Percentiles rank a stretch among this genome's conserved stretches.
Evolutionary conservation across 1,140 invertebrate species (phyloP).

Genomic region (Drosophila saltans): DNA sequence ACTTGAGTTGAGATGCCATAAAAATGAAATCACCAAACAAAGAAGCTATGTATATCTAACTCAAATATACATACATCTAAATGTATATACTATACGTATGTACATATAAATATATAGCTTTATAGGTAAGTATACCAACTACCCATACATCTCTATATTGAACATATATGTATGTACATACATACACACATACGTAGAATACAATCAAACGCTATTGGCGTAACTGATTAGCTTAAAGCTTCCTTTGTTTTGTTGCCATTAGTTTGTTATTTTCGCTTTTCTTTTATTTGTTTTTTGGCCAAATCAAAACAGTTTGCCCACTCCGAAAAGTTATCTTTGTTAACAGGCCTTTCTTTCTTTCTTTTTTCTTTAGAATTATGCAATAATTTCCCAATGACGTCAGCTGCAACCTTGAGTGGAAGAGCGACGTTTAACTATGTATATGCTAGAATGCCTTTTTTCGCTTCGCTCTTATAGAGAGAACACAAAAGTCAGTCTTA

Average conservation of each 20-base stretch:
- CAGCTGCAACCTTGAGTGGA: constrained; percentile 17
- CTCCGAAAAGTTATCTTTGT: constrained; percentile 25
- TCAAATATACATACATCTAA: neutral
- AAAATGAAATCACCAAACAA: constrained; percentile 26
- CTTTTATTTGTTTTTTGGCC: constrained; percentile 19
- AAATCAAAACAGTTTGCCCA: constrained; percentile 29
- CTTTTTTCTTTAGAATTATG: constrained; percentile 19
- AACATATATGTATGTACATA: neutral
- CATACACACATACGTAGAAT: constrained; percentile 38
- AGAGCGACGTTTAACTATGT: neutral
- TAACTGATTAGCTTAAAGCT: constrained; percentile 72
- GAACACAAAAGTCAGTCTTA: neutral
- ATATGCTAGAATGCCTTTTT: neutral
- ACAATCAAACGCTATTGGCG: constrained; percentile 30
- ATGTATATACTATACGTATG: neutral
- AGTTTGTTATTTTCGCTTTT: constrained; percentile 17
- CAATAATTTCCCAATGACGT: constrained; percentile 30
- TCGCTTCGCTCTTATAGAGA: constrained; percentile 4
- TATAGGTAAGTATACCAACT: constrained; percentile 8
- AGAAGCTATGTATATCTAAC: constrained; percentile 20
- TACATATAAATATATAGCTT: neutral
- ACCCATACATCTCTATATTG: neutral
- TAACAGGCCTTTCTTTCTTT: constrained; percentile 9
- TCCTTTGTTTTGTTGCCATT: constrained; percentile 52
- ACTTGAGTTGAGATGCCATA: constrained; percentile 10